These are phyloP conservation scores for Actinia tenebrosa DNA, from an alignment of 64 coral and sea anemone species.

Conservation along the genomic window DNA sequence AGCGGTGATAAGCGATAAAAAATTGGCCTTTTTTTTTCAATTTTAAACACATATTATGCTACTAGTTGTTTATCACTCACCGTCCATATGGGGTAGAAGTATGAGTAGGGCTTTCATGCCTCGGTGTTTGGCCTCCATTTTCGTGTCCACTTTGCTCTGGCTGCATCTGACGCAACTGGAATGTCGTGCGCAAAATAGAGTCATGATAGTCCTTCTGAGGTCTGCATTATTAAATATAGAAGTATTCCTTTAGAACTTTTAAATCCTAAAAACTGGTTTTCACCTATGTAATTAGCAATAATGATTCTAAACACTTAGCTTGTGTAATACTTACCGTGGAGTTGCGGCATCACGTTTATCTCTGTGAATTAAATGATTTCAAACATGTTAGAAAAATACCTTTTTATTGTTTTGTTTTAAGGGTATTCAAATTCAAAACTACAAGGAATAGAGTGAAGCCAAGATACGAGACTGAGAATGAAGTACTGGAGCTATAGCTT, in stretches of 20 bases:
- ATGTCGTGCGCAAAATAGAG: constrained; percentile 74
- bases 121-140: background rate
- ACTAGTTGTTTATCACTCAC: constrained; percentile 32
- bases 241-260: background rate
- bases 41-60: too few species aligned
- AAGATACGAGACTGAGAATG: background rate
- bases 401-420: too few species aligned
- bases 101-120: constrained; percentile 32
- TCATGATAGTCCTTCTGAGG: constrained; percentile 71
- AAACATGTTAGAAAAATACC: background rate
- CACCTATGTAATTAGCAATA: background rate
- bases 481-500: background rate
- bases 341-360: constrained; percentile 72
- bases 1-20: too few species aligned
- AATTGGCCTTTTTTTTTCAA: too few species aligned
- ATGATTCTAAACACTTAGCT: background rate
- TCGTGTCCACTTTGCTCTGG: constrained; percentile 8
- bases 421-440: too few species aligned
- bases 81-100: constrained; percentile 79
- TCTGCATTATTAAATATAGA: constrained; percentile 3
- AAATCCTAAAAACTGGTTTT: too few species aligned
- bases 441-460: too few species aligned
- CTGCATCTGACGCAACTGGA: constrained; percentile 76
- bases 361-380: constrained; percentile 26
- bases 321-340: constrained; percentile 43